Evolutionary conservation across 2,113 vertebrate species (phyloP), one percentile per base, ranked within the genome.

Genomic region (Caretta caretta): DNA sequence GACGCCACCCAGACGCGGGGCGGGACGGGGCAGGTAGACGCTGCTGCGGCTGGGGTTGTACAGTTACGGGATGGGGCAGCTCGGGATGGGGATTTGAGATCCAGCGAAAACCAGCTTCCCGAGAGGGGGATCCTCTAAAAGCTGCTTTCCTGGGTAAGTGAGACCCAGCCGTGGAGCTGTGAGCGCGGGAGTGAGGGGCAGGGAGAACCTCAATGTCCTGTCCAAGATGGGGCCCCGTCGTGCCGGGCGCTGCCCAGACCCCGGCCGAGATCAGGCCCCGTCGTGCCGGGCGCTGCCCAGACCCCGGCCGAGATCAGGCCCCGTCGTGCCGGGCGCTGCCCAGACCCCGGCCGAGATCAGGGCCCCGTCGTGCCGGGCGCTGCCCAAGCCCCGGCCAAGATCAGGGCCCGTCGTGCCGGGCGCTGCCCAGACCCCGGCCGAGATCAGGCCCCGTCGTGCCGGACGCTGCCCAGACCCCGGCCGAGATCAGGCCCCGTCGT

Each of bases 311-410:
- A 56, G 54, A 56, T 56, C 54, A 10, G 8, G 54, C 8, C 46
- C 42, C 46, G 0, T 79, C 12, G 1, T 0, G 42, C 76, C 8
- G 22, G 76, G 42, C 46, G 2, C 46, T 1, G 22, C 76, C 25
- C 46, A 35, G 48, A 29, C 17, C 17, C 31, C 54, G 1, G 22
- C 54, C 3, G 22, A 24, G 54, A 24, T 56, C 54, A n/a, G 1
- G 54, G 54, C 54, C 46, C 76, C 46, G 4, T 78, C 6, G 4
- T 0, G 75, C 42, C 8, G 10, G 75, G 42, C 25, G 19, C 46
- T 1, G 22, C 75, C 25, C 46, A 35, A 27, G 17, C 31, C 8
- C 29, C 2, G 51, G 16, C 5, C 16, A 16, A 51, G 16, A 17
- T 51, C 51, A 51, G 16, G 51, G 5, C 51, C 51, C 16, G 2